Evolutionary conservation across 1,140 invertebrate genomes (phyloP).

Genomic region (Trinorchestia longiramus): DNA sequence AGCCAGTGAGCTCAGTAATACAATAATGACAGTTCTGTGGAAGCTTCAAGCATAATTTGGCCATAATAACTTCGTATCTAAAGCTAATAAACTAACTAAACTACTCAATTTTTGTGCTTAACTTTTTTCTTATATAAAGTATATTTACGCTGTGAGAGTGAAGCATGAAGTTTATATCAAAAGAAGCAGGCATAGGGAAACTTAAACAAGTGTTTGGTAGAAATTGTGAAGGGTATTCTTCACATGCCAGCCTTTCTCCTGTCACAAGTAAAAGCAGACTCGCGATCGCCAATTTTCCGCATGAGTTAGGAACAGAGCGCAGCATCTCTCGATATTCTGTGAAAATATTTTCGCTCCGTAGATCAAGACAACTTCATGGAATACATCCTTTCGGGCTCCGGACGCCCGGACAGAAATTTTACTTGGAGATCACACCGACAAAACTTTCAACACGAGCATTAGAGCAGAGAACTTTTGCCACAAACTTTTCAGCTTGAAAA

Average conservation of each 20-base stretch:
- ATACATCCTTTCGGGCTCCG: not conserved
- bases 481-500: not conserved
- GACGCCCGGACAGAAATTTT: not conserved
- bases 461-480: not conserved
- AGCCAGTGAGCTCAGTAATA: not conserved
- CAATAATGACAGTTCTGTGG: not conserved
- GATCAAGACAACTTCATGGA: conserved; percentile 7
- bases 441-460: not conserved
- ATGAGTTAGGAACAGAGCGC: not conserved
- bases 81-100: not conserved
- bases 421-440: not conserved
- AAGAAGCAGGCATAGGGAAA: not conserved
- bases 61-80: not conserved
- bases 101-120: not conserved
- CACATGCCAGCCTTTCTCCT: not conserved
- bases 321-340: not conserved
- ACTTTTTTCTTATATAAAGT: not conserved
- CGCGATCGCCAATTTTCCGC: not conserved
- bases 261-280: not conserved
- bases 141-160: not conserved
- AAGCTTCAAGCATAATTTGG: not conserved
- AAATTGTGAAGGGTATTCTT: not conserved
- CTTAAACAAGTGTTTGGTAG: not conserved
- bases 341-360: not conserved
- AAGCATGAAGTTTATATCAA: not conserved